A percentile compares a stretch with the other conserved stretches of the same genome.
Evolutionary conservation across 2,797 vertebrate species (phyloP).

Genomic region (Phyllotis vaccarum): DNA sequence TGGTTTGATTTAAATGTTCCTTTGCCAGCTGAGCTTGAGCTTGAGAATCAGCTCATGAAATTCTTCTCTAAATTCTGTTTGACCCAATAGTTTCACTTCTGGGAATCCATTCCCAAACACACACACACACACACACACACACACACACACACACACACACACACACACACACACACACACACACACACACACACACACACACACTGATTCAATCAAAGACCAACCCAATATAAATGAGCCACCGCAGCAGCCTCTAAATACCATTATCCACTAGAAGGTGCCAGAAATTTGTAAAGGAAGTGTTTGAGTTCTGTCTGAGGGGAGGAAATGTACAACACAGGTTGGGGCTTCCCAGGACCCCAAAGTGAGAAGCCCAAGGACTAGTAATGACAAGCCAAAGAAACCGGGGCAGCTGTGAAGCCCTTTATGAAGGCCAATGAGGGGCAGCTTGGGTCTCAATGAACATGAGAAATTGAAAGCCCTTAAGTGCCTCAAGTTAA

Average conservation of each 20-base stretch:
- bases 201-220: background rate
- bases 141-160: background rate
- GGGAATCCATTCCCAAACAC: background rate
- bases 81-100: background rate
- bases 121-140: background rate
- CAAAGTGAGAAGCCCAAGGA: background rate
- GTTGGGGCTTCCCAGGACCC: background rate
- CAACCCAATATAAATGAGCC: background rate
- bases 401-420: background rate
- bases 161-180: background rate
- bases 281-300: slow-evolving; percentile 20
- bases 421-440: background rate
- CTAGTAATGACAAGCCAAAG: background rate
- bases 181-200: background rate
- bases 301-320: background rate
- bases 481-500: background rate
- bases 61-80: slow-evolving; percentile 20
- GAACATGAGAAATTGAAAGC: background rate
- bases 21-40: background rate
- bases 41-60: background rate
- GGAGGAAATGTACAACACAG: background rate
- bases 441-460: background rate
- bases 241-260: background rate
- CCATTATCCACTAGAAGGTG: background rate
- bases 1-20: background rate